Percentiles rank a stretch among this genome's conserved stretches.
Evolutionary conservation across 2,888 invertebrate genomes (phyloP).

Genomic region (Patella pellucida): DNA sequence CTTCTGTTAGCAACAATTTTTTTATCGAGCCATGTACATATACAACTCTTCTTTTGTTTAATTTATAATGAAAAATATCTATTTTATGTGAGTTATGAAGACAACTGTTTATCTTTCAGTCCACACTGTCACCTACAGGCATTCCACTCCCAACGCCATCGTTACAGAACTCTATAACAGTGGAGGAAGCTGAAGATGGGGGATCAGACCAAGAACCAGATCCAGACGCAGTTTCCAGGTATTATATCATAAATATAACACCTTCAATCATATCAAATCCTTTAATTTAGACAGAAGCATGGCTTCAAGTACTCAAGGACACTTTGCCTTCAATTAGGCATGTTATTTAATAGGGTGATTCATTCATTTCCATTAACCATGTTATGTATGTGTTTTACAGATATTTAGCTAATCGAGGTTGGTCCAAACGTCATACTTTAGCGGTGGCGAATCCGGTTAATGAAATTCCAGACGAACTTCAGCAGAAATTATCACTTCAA

Average conservation of each 20-base stretch:
- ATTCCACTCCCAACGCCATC: constrained; percentile 47
- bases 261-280: no score
- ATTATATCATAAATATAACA: background rate
- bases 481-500: constrained; percentile 70
- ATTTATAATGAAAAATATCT: no score
- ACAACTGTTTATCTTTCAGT: constrained; percentile 33
- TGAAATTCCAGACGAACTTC: constrained; percentile 75
- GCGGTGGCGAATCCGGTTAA: constrained; percentile 78
- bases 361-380: background rate
- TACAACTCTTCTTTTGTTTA: no score
- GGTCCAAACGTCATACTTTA: constrained; percentile 84
- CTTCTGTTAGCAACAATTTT: no score
- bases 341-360: no score
- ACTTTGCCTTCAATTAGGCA: no score
- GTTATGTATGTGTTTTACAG: constrained; percentile 70
- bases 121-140: constrained; percentile 49
- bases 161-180: constrained; percentile 52
- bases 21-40: no score
- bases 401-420: constrained; percentile 84
- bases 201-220: constrained; percentile 74
- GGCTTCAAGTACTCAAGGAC: no score
- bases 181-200: constrained; percentile 56
- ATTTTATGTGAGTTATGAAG: no score
- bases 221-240: constrained; percentile 74
- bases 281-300: no score